Percentiles rank a stretch among this genome's conserved stretches.
Evolutionary conservation across 2,797 vertebrate species (phyloP).

Genomic region (Huso huso): DNA sequence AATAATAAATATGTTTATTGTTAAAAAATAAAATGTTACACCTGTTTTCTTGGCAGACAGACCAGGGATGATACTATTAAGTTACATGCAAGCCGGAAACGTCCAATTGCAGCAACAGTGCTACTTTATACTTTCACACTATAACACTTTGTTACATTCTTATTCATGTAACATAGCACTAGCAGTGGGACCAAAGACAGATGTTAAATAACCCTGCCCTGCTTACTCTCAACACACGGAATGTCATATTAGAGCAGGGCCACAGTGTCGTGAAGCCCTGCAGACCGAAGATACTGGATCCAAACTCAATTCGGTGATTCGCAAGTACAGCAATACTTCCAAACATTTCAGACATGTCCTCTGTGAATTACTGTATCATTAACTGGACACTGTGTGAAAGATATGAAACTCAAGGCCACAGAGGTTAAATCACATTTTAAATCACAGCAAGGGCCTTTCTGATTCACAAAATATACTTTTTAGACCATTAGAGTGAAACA

Average conservation of each 20-base stretch:
- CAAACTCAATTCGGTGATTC: too few species aligned
- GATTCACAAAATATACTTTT: too few species aligned
- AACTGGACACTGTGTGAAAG: too few species aligned
- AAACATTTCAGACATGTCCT: too few species aligned
- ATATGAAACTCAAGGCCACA: too few species aligned
- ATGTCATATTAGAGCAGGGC: constrained; percentile 9
- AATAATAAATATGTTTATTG: too few species aligned
- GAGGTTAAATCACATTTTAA: too few species aligned
- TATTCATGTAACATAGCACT: background rate
- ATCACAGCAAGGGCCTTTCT: too few species aligned
- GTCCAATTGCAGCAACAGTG: background rate
- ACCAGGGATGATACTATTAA: background rate
- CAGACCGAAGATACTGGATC: background rate
- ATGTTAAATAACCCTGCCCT: constrained; percentile 17
- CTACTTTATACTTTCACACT: background rate
- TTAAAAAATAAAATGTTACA: background rate
- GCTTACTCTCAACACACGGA: constrained; percentile 21
- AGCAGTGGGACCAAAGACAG: background rate
- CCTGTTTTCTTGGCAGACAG: background rate
- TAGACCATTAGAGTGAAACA: too few species aligned
- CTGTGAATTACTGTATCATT: too few species aligned
- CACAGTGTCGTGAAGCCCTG: background rate
- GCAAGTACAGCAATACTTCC: too few species aligned
- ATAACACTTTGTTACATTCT: background rate
- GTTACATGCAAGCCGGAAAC: background rate